These are phyloP conservation scores for Ophiothrix spiculata DNA, from an alignment of 35 echinoderm and acorn worm genomes.

Conservation along the genomic window DNA sequence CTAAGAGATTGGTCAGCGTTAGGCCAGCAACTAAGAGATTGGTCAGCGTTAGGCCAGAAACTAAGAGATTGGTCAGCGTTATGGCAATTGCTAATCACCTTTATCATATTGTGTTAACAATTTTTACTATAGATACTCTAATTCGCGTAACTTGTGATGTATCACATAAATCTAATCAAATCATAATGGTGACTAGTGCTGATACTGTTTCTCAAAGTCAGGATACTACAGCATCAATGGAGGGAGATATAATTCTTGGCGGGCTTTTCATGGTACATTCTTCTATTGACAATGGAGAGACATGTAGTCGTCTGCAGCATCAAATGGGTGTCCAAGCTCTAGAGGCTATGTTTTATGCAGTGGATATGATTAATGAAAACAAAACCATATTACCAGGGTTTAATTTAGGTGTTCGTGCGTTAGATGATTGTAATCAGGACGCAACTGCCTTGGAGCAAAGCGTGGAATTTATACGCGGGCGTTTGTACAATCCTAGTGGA, in stretches of 20 bases:
- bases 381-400: slow-evolving; percentile 69
- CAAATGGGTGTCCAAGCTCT: slow-evolving; percentile 83
- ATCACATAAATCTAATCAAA: not conserved
- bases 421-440: slow-evolving; percentile 91
- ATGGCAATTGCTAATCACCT: not conserved
- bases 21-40: too few species aligned
- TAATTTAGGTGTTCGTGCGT: slow-evolving; percentile 62
- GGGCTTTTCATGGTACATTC: slow-evolving; percentile 76
- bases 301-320: slow-evolving; percentile 50
- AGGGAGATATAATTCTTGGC: slow-evolving; percentile 70
- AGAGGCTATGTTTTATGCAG: slow-evolving; percentile 77
- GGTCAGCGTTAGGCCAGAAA: too few species aligned
- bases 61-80: too few species aligned
- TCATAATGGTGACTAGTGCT: not conserved
- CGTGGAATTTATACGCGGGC: slow-evolving; percentile 65
- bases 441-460: slow-evolving; percentile 70
- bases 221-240: slow-evolving; percentile 10
- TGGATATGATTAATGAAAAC: slow-evolving; percentile 70
- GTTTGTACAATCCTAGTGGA: slow-evolving; percentile 9
- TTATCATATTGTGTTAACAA: not conserved
- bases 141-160: not conserved
- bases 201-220: not conserved
- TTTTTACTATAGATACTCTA: slow-evolving; percentile 1
- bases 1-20: too few species aligned
- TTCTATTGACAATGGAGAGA: slow-evolving; percentile 39